Base-by-base conservation (phyloP, 2,888 invertebrate species). In the Pristionchus mayeri region DNA sequence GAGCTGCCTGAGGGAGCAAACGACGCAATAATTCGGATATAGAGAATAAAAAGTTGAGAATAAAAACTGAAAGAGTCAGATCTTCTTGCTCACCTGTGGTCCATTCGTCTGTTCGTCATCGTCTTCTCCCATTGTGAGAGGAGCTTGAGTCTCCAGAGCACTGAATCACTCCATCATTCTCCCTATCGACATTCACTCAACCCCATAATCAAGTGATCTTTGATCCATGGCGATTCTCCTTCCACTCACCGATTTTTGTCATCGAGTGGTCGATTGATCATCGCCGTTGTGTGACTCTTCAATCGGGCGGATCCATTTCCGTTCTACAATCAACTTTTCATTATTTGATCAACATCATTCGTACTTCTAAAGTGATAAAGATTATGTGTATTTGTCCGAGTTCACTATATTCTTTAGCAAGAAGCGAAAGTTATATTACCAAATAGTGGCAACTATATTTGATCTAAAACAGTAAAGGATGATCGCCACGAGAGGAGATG, bases 81-180 rank as follows among this genome's bases (percentile, higher is more conserved):
- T n/a, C n/a, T n/a, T n/a, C n/a, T n/a, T 50, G 24, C 37, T 27
- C 6, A 71, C 81, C 81, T 81, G 81, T 40, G 60, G 90, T 44
- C 90, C 90, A 82, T 89, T 92, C 34, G 92, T 92, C 87, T 92
- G 91, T 85, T 92, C 92, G 78, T 92, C 92, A 71, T 92, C 92
- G 60, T 92, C 92, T 78, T 91, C 92, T 18, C 91, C 92, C 91
- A 91, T 92, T 37, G 91, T 92, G 71, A 92, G 89, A 63, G 92
- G 91, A 34, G 92, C 92, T 85, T 92, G 90, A 6, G 91, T 91
- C 82, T 91, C 90, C 52, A 91, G 86, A 30, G 90, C 90, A 30
- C 88, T 85, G 84, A 40, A 76, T n/a, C n/a, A n/a, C n/a, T n/a
- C n/a, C n/a, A n/a, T n/a, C n/a, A n/a, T n/a, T n/a, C n/a, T n/a